A percentile compares a stretch with the other conserved stretches of the same genome.
phyloP scores from a whole-genome alignment of 1,140 invertebrate genomes.

The Bombus consobrinus region DNA sequence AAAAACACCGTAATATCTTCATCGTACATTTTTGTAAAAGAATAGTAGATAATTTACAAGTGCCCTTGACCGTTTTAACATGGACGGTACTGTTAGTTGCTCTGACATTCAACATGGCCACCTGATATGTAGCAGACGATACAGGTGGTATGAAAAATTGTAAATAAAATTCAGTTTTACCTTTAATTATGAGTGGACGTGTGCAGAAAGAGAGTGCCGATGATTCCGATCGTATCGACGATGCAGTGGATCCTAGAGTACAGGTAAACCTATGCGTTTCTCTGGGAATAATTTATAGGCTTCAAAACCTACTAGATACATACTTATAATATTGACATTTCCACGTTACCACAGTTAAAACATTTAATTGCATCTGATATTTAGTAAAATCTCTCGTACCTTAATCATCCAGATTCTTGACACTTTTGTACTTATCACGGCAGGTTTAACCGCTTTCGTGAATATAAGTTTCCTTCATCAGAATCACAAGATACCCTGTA shows the following conservation, averaged over 20 bases:
- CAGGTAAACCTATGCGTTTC: slow-evolving; percentile 74
- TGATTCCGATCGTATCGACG: slow-evolving; percentile 78
- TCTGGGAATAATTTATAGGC: slow-evolving; percentile 27
- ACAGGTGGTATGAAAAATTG: slow-evolving; percentile 78
- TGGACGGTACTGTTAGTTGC: slow-evolving; percentile 46
- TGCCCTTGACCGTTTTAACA: slow-evolving; percentile 41
- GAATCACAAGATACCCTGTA: slow-evolving; percentile 25
- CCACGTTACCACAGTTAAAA: slow-evolving; percentile 7
- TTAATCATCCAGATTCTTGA: not conserved
- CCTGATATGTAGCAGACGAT: slow-evolving; percentile 79
- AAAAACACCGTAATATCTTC: not conserved
- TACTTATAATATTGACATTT: slow-evolving; percentile 65
- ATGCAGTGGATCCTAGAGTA: slow-evolving; percentile 83
- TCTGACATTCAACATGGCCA: slow-evolving; percentile 78
- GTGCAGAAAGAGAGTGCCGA: slow-evolving; percentile 71
- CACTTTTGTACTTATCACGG: too few relatives aligned
- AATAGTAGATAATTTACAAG: not conserved
- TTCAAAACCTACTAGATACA: not conserved
- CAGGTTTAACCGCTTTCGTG: not conserved
- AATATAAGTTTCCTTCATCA: not conserved
- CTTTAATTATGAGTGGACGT: slow-evolving; percentile 80
- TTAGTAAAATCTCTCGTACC: not conserved
- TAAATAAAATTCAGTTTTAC: slow-evolving; percentile 74
- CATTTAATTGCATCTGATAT: not conserved
- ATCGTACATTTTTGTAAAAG: not conserved